Conservation (phyloP, 2,888 invertebrate genomes). For the Pachydiplax longipennis region DNA sequence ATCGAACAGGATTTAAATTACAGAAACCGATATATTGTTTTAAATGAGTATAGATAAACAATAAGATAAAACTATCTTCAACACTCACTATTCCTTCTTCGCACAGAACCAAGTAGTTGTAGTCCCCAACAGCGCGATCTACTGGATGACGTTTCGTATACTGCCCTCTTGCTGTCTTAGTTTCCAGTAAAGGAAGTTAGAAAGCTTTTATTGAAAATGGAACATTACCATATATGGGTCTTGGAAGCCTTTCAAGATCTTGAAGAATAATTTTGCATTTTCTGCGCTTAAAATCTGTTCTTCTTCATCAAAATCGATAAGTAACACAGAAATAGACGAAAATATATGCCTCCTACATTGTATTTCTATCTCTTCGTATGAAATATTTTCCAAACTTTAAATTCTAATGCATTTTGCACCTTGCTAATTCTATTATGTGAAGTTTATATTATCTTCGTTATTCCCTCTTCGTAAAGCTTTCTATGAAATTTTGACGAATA, state of each 20-base stretch:
- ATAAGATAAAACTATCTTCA: background rate
- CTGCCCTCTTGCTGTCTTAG: background rate
- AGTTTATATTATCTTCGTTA: no score
- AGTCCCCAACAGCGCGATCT: constrained; percentile 2
- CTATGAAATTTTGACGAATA: no score
- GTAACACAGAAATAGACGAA: background rate
- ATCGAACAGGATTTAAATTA: no score
- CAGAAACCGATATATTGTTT: no score
- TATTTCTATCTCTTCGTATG: no score
- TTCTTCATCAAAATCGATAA: background rate
- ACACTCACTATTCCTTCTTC: background rate
- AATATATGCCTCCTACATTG: no score
- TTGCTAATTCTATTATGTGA: no score
- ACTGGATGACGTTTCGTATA: constrained; percentile 13
- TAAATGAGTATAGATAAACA: background rate
- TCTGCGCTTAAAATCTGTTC: background rate
- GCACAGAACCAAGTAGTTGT: background rate
- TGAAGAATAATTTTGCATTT: background rate
- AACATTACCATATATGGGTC: constrained; percentile 33
- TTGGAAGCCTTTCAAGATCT: constrained; percentile 18
- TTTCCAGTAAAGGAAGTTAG: constrained; percentile 34
- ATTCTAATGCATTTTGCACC: no score
- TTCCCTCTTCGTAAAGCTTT: no score
- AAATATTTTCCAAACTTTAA: no score
- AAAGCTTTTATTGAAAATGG: constrained; percentile 20